Base-by-base conservation (phyloP, 2,888 invertebrate genomes). In the Rhamphomyia laevipes region DNA sequence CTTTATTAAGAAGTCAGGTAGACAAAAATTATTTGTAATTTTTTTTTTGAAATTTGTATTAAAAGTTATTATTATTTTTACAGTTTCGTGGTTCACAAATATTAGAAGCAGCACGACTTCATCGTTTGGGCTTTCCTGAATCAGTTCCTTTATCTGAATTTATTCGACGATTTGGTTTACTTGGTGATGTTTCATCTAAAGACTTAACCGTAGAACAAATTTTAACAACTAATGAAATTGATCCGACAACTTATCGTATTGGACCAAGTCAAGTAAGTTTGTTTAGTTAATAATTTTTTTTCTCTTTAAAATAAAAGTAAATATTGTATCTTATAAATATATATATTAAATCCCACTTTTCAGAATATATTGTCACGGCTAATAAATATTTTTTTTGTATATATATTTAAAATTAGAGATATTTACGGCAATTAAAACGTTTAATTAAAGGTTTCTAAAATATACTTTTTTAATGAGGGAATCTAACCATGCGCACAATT, bases 71-170 rank as follows among this genome's bases (percentile, higher is more conserved):
- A 27, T 40, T 31, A 46, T 2, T 18, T 33, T 67, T 64, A 4
- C 64, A 90, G 88, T 77, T 95, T 61, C 82, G 94, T 57, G 93
- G 94, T 23, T 84, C 86, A 58, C 92, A 94, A 75, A 78, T 94
- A 47, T 73, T 95, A 55, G 91, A 94, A 59, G 84, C 91, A 1
- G 84, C 92, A 2, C 77, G 95, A 18, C 74, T 95, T 51, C 86
- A 91, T 74, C 90, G 94, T 63, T 87, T 92, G 69, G 95, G 95
- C 21, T 96, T 87, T 70, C 95, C 96, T 1, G 91, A 91, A 64
- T 84, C 86, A 61, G 81, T 95, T 77, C 87, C 86, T 51, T 78
- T 93, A 51, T 78, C 82, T 13, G 95, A 95, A 67, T 95, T 96
- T 64, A 78, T 88, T 49, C 79, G 93, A 58, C 81, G 92, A 65